A percentile compares a stretch with the other conserved stretches of the same genome.
Conservation (phyloP, 2,888 invertebrate genomes). For the Epistrophe grossulariae region DNA sequence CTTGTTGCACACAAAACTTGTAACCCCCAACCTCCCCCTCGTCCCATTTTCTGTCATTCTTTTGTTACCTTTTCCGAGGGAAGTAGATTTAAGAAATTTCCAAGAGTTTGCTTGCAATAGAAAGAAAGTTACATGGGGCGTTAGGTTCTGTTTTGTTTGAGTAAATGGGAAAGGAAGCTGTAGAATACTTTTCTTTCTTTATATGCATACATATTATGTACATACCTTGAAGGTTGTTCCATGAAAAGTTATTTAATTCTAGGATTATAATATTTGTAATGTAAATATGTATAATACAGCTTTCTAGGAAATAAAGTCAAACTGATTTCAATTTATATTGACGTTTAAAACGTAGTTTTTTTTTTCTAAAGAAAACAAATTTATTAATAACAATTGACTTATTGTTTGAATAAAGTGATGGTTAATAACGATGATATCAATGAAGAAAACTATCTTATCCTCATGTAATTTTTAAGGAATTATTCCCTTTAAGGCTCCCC, state of each 20-base stretch:
- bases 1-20: constrained; percentile 12
- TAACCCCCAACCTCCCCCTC: not conserved
- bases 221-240: not conserved
- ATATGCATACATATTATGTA: not conserved
- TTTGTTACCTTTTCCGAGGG: not conserved
- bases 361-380: not conserved
- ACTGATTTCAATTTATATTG: not conserved
- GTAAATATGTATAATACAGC: not conserved
- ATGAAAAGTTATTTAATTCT: constrained; percentile 4
- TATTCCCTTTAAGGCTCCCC: too few relatives aligned
- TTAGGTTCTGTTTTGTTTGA: not conserved
- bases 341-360: not conserved
- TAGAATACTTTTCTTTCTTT: not conserved
- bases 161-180: not conserved
- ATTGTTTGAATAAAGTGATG: too few relatives aligned
- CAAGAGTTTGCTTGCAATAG: not conserved
- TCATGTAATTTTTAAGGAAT: too few relatives aligned
- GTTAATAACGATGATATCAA: too few relatives aligned
- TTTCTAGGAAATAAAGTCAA: not conserved
- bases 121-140: not conserved
- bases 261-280: not conserved
- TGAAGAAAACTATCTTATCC: too few relatives aligned
- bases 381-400: too few relatives aligned
- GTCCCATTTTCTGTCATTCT: not conserved
- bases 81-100: constrained; percentile 16